Evolutionary conservation across 2,888 invertebrate genomes (phyloP), one percentile per base, ranked within the genome.

Genomic region (Tetramorium bicarinatum): DNA sequence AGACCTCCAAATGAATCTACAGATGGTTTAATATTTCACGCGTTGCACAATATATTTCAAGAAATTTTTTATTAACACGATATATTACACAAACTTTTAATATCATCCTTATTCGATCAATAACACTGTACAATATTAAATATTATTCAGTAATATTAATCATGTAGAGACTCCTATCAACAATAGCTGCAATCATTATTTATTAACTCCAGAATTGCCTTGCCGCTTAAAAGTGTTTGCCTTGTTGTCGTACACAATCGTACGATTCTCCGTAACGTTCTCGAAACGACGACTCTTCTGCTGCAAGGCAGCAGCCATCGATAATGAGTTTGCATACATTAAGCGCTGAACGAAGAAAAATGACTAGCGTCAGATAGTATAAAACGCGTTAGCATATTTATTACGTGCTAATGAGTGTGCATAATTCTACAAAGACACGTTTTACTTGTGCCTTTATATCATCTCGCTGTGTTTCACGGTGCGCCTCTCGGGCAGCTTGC

Each of bases 361-460:
- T 71, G 87, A 72, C 85, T 77, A 77, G 80, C 76, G 62, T 81
- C 83, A 83, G 87, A 89, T 89, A 85, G 77, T 85, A 79, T 79
- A 71, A 83, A 66, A 79, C 79, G 80, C 75, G 87, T 87, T 81
- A 84, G 79, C 88, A 86, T 79, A 79, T 88, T 86, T 88, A 87
- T 87, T 87, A 89, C 83, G 89, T 83, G 89, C 89, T 87, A 88
- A 88, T 83, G 89, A 87, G 88, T 87, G 85, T 88, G 83, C 89
- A 88, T 88, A 89, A 88, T 88, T 88, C 59, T 82, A 89, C 85
- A 88, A 88, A 88, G 88, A 85, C 83, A 59, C 66, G 83, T 88
- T 88, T 89, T 87, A 86, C 81, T 29, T 72, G 74, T 77, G 83
- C 83, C 72, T 82, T 77, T 82, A 82, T 41, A 85, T 81, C 86